Percentiles rank a stretch among this genome's conserved stretches.
phyloP scores from a whole-genome alignment of 2,888 invertebrate genomes.

The Tachystola acroxantha region DNA sequence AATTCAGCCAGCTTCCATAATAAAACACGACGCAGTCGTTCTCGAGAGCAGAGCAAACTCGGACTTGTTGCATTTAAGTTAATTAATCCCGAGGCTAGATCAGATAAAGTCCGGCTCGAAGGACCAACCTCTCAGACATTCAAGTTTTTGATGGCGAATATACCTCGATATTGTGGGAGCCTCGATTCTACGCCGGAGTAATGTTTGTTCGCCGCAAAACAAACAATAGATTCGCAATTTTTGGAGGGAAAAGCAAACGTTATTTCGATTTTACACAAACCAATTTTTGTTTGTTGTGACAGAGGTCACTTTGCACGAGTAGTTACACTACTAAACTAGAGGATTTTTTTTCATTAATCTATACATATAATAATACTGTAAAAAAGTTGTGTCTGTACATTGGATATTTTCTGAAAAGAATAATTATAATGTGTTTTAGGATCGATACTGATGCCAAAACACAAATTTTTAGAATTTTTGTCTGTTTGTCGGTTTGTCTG shows the following conservation, averaged over 20 bases:
- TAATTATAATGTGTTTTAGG: too few relatives aligned
- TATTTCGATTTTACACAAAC: not conserved
- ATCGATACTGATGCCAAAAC: too few relatives aligned
- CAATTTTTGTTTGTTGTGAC: too few relatives aligned
- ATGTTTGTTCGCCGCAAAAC: not conserved
- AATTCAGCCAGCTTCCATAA: constrained; percentile 63
- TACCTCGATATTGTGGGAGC: constrained; percentile 3
- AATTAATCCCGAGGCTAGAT: constrained; percentile 68
- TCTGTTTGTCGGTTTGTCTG: too few relatives aligned
- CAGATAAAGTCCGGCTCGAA: constrained; percentile 59
- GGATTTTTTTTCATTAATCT: too few relatives aligned
- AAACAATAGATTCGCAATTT: not conserved
- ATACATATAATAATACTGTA: too few relatives aligned
- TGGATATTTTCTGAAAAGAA: too few relatives aligned
- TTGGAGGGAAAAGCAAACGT: not conserved
- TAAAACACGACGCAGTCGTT: constrained; percentile 65
- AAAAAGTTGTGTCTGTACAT: too few relatives aligned
- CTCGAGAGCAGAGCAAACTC: constrained; percentile 68
- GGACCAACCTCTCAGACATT: constrained; percentile 40
- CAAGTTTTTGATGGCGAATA: constrained; percentile 24
- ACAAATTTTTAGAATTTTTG: too few relatives aligned
- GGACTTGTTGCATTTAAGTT: constrained; percentile 76
- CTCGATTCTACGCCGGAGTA: not conserved
- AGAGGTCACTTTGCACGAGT: too few relatives aligned
- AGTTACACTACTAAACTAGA: too few relatives aligned